A percentile compares a stretch with the other conserved stretches of the same genome.
Conservation (phyloP, 1,140 invertebrate genomes). For the Ylistrum balloti region DNA sequence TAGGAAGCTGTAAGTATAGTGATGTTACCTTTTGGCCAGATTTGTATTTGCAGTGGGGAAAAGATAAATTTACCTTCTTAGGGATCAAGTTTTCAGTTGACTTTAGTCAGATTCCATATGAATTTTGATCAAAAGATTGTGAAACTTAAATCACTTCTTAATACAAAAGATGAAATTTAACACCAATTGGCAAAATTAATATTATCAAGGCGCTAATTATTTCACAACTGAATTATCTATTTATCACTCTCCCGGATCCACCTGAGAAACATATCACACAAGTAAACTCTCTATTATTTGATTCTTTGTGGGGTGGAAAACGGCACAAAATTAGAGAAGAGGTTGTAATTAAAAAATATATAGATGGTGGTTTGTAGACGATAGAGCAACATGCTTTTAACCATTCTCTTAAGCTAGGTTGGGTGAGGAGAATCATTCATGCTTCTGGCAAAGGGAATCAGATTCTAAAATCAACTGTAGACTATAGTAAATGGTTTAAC, state of each 20-base stretch:
- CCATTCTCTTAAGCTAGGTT: neutral
- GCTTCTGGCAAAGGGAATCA: neutral
- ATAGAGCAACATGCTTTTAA: neutral
- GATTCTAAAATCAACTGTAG: neutral
- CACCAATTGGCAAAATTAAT: neutral
- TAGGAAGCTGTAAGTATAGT: constrained; percentile 47
- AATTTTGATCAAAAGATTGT: neutral
- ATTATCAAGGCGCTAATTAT: neutral
- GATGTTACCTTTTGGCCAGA: too few species aligned
- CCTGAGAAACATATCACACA: too few species aligned
- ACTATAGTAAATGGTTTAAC: neutral
- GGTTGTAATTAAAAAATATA: neutral
- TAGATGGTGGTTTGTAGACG: neutral
- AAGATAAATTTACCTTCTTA: neutral
- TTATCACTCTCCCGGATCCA: neutral
- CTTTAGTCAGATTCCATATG: neutral
- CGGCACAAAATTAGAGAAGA: too few species aligned
- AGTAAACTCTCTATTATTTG: too few species aligned
- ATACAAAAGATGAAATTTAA: too few species aligned
- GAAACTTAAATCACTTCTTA: neutral
- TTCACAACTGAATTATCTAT: neutral
- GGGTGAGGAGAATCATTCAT: neutral
- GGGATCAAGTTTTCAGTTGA: neutral
- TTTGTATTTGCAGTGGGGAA: neutral
- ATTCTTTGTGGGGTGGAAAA: too few species aligned